A percentile compares a stretch with the other conserved stretches of the same genome.
These are phyloP conservation scores for Saccopteryx bilineata DNA, from an alignment of 2,113 vertebrate species.

Conservation along the genomic window DNA sequence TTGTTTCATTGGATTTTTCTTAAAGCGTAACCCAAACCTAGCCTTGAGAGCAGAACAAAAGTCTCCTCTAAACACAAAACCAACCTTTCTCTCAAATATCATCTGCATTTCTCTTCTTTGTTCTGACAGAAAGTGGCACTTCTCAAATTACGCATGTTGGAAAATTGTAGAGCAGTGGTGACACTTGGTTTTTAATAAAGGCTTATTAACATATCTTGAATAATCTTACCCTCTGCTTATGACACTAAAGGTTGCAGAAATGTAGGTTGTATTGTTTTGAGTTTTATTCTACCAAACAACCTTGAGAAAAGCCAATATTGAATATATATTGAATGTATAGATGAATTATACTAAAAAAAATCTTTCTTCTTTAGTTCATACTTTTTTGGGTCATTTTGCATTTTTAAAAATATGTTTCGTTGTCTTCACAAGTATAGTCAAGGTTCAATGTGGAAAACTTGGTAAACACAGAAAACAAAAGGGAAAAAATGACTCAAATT, in stretches of 20 bases:
- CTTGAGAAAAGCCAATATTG: not conserved
- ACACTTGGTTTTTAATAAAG: not conserved
- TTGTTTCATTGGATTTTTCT: conserved; percentile 86
- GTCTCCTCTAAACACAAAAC: conserved; percentile 25
- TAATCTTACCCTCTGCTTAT: not conserved
- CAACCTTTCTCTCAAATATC: not conserved
- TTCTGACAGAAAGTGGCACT: conserved; percentile 40
- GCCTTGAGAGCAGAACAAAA: conserved; percentile 58
- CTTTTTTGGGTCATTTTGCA: not conserved
- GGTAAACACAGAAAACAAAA: conserved; percentile 1
- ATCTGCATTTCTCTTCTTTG: conserved; percentile 34
- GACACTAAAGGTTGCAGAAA: conserved; percentile 26
- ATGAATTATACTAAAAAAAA: conserved; percentile 51
- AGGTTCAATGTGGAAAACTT: not conserved
- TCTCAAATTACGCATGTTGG: not conserved
- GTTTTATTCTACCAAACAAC: conserved; percentile 25
- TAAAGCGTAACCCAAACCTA: conserved; percentile 76
- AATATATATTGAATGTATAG: not conserved
- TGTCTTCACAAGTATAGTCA: not conserved
- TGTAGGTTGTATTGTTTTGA: not conserved
- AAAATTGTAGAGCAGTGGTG: conserved; percentile 28
- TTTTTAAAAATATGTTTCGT: not conserved
- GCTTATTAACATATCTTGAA: conserved; percentile 33
- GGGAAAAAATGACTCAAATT: not conserved
- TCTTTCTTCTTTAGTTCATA: not conserved